phyloP scores from a whole-genome alignment of 2,113 vertebrate genomes.

The Psilopogon haemacephalus region DNA sequence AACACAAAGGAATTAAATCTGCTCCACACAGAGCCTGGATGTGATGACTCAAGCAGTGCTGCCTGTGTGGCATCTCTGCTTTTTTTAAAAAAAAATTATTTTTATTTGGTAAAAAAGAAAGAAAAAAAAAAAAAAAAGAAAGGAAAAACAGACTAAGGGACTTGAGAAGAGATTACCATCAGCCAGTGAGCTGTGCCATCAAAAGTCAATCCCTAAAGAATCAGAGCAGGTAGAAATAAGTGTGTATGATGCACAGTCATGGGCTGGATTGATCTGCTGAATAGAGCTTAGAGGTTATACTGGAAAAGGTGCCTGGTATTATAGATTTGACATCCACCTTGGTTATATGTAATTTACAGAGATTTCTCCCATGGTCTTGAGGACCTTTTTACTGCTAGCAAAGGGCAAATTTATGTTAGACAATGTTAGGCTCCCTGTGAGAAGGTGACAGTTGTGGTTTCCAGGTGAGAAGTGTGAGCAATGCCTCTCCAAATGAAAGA shows the following conservation, averaged over 20 bases:
- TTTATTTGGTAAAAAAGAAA: too few species aligned
- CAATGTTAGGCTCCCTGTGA: background rate
- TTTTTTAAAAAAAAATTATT: background rate
- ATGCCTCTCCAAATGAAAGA: background rate
- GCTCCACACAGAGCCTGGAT: constrained; percentile 5
- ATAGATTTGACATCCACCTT: background rate
- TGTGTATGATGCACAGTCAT: background rate
- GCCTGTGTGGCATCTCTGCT: constrained; percentile 8
- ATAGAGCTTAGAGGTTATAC: background rate
- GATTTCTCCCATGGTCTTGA: background rate
- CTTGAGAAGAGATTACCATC: constrained; percentile 33
- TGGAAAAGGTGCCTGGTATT: background rate
- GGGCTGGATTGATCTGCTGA: background rate
- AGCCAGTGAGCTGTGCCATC: background rate
- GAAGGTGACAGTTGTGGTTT: background rate
- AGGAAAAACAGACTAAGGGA: background rate
- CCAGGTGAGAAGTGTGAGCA: background rate
- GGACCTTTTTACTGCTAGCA: background rate
- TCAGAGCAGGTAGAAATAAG: constrained; percentile 17
- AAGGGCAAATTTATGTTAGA: background rate
- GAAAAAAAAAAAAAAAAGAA: too few species aligned
- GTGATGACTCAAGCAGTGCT: constrained; percentile 48
- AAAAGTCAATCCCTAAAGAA: constrained; percentile 29
- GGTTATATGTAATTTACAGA: background rate
- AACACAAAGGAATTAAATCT: constrained; percentile 49